Evolutionary conservation across 2,113 vertebrate genomes (phyloP), one percentile per base, ranked within the genome.

Genomic region (Dascyllus trimaculatus): DNA sequence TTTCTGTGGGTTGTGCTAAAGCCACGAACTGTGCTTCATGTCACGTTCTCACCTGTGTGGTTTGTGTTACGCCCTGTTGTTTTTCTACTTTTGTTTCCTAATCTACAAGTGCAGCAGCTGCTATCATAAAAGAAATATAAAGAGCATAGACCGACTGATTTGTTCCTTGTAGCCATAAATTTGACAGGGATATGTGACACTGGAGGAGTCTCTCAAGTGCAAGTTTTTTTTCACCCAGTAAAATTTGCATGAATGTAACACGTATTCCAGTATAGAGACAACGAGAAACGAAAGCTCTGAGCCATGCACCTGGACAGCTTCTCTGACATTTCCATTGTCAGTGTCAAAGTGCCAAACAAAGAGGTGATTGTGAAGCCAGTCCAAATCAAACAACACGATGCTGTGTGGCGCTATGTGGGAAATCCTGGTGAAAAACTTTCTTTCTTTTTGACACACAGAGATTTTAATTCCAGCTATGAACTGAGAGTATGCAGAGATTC

Each of bases 261-360:
- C 11, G 1, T 60, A 17, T 78, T 62, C 5, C 19, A 21, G n/a
- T 7, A 11, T 9, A 25, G 19, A 15, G 45, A 32, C 46, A 45
- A n/a, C 53, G 26, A 24, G 11, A 66, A 82, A 54, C 19, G 3
- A 82, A 82, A 40, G 22, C 13, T 11, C 9, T 38, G 29, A 66
- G 15, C 17, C 1, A 0, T 53, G 62, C 82, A 88, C 76, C 79
- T 83, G 73, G 22, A 56, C 5, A 11, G 18, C 45, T 76, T n/a
- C 58, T 48, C 43, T 51, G 21, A 46, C 9, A 17, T 65, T 49
- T 64, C n/a, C 11, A 71, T 43, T 76, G 22, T 63, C 38, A 18
- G 25, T 51, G 62, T 54, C 25, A 26, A 40, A 17, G 8, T 4
- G 2, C 6, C 9, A n/a, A 49, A 91, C 87, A 91, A 86, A 81